Percentiles rank a stretch among this genome's conserved stretches.
Evolutionary conservation across 2,888 invertebrate species (phyloP).

Genomic region (Allacma fusca): DNA sequence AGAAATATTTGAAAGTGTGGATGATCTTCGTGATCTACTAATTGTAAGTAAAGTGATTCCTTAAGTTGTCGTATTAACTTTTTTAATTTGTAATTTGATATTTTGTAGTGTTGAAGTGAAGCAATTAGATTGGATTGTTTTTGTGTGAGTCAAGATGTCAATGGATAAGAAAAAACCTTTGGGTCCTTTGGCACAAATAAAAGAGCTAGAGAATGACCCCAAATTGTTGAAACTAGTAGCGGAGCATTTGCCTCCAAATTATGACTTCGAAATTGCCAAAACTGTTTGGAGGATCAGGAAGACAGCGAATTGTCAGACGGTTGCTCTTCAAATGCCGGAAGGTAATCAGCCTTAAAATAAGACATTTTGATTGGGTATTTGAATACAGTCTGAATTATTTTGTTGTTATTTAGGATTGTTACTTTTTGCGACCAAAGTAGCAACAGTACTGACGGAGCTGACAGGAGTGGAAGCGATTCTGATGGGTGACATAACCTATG

Average conservation of each 20-base stretch:
- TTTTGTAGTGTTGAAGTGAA: too few relatives aligned
- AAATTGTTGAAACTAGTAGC: constrained; percentile 74
- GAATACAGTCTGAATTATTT: too few relatives aligned
- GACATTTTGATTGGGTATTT: too few relatives aligned
- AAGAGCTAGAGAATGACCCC: constrained; percentile 78
- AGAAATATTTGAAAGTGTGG: too few relatives aligned
- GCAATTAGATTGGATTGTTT: too few relatives aligned
- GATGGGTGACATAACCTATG: constrained; percentile 99
- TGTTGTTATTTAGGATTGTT: constrained; percentile 76
- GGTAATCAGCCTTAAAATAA: too few relatives aligned
- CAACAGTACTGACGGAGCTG: constrained; percentile 88
- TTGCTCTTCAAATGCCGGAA: constrained; percentile 97
- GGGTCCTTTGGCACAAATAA: constrained; percentile 56
- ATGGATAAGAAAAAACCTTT: constrained; percentile 36
- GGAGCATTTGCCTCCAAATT: constrained; percentile 84
- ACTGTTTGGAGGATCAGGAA: constrained; percentile 95
- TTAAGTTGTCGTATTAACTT: too few relatives aligned
- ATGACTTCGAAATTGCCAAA: constrained; percentile 97
- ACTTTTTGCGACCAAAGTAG: constrained; percentile 89
- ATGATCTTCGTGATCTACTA: too few relatives aligned
- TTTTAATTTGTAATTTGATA: too few relatives aligned
- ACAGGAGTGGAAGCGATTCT: constrained; percentile 91
- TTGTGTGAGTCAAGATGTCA: too few relatives aligned
- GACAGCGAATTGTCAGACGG: constrained; percentile 77
- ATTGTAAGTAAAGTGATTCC: too few relatives aligned